phyloP scores from a whole-genome alignment of 2,797 vertebrate species.

The Notamacropus eugenii region DNA sequence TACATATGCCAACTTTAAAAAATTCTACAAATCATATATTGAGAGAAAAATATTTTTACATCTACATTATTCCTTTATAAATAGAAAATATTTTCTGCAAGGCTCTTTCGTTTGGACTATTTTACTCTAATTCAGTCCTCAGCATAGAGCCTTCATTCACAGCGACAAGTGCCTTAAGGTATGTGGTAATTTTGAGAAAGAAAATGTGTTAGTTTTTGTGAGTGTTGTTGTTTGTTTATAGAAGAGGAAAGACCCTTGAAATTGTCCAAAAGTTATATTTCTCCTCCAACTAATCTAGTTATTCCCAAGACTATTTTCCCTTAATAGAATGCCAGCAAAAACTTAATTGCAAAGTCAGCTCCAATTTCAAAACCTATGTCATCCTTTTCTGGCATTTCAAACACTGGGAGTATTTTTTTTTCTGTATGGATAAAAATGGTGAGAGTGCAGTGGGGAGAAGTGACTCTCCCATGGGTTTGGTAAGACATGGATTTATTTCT shows the following conservation, averaged over 20 bases:
- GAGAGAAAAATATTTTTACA: neutral
- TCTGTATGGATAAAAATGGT: neutral
- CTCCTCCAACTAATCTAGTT: neutral
- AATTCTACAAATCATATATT: neutral
- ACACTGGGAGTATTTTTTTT: neutral
- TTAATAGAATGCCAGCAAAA: neutral
- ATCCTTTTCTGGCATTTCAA: neutral
- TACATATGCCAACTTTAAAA: too few relatives aligned
- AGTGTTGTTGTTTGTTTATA: neutral
- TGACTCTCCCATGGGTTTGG: neutral
- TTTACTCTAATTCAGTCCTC: neutral
- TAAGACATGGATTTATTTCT: neutral
- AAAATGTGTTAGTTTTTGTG: neutral
- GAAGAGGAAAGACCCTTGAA: neutral
- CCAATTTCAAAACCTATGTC: neutral
- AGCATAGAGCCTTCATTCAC: neutral
- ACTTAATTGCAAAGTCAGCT: neutral
- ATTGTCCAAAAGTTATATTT: neutral
- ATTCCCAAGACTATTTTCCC: neutral
- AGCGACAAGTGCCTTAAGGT: neutral
- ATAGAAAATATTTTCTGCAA: neutral
- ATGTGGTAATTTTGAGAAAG: neutral
- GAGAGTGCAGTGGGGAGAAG: neutral
- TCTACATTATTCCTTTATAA: neutral
- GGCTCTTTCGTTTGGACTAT: neutral